phyloP scores from a whole-genome alignment of 1,140 invertebrate species.

The Cyrtorhinus lividipennis region DNA sequence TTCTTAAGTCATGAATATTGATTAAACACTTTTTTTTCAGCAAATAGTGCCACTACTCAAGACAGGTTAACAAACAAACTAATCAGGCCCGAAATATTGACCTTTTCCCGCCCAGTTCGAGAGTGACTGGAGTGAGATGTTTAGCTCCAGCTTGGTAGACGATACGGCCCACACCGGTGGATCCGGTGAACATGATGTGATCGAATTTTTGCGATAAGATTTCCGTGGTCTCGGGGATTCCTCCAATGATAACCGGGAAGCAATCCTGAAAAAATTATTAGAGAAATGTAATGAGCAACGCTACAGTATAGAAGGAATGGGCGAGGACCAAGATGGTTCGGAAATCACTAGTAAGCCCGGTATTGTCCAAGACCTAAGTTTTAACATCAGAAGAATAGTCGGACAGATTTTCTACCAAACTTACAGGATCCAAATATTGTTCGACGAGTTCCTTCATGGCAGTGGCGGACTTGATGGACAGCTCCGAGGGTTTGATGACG shows the following conservation, averaged over 20 bases:
- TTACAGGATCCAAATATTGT: constrained; percentile 78
- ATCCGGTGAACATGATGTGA: constrained; percentile 97
- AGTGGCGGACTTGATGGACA: constrained; percentile 54
- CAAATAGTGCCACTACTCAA: constrained; percentile 72
- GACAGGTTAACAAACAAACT: too few relatives aligned
- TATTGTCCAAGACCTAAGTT: too few relatives aligned
- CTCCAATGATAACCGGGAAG: constrained; percentile 56
- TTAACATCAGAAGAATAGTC: too few relatives aligned
- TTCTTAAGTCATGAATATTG: constrained; percentile 63
- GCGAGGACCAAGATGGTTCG: too few relatives aligned
- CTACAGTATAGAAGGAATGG: too few relatives aligned
- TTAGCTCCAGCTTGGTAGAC: constrained; percentile 80
- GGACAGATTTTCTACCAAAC: too few relatives aligned
- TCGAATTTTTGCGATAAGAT: constrained; percentile 84
- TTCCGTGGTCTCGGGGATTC: constrained; percentile 65
- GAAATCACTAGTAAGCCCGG: too few relatives aligned
- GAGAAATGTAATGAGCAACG: too few relatives aligned
- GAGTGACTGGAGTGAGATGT: constrained; percentile 81
- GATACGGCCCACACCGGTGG: constrained; percentile 68
- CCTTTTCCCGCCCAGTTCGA: constrained; percentile 93
- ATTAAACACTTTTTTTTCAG: constrained; percentile 62
- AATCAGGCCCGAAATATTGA: too few relatives aligned
- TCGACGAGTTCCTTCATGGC: constrained; percentile 64
- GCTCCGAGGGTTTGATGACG: constrained; percentile 90
- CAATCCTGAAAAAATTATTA: constrained; percentile 57